A percentile compares a stretch with the other conserved stretches of the same genome.
Conservation (phyloP, 2,888 invertebrate species). For the Mylabris sibirica region DNA sequence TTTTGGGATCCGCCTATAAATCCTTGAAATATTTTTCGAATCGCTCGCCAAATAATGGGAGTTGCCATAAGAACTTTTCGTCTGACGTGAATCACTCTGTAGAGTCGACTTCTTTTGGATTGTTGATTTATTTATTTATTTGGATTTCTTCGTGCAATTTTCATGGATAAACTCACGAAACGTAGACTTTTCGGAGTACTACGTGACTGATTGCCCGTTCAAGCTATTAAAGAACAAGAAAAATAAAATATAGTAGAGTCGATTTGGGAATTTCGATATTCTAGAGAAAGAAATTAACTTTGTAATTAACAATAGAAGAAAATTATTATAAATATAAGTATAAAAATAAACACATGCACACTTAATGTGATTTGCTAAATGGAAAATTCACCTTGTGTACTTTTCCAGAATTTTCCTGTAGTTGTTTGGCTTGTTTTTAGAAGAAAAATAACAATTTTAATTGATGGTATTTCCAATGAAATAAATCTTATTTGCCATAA, state of each 20-base stretch:
- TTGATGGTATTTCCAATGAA: not conserved
- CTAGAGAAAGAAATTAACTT: constrained; percentile 1
- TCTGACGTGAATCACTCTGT: too few species aligned
- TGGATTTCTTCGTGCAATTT: too few species aligned
- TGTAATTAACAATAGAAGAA: not conserved
- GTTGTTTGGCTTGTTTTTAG: not conserved
- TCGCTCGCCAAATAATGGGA: too few species aligned
- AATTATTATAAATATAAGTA: not conserved
- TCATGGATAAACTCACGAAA: not conserved
- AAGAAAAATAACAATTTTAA: not conserved
- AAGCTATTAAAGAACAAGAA: not conserved
- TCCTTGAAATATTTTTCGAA: too few species aligned
- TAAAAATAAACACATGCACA: not conserved
- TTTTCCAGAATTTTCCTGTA: not conserved
- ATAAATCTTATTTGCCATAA: not conserved
- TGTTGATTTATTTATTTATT: too few species aligned
- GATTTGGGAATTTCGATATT: constrained; percentile 15
- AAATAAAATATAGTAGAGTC: not conserved
- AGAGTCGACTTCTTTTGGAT: too few species aligned
- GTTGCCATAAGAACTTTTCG: too few species aligned
- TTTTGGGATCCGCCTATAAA: too few species aligned
- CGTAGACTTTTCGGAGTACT: not conserved
- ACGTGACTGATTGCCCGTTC: constrained; percentile 13
- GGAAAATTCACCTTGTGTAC: not conserved
- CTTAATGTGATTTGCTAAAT: not conserved